Evolutionary conservation across 2,888 invertebrate genomes (phyloP), one percentile per base, ranked within the genome.

Genomic region (Eulithis prunata): DNA sequence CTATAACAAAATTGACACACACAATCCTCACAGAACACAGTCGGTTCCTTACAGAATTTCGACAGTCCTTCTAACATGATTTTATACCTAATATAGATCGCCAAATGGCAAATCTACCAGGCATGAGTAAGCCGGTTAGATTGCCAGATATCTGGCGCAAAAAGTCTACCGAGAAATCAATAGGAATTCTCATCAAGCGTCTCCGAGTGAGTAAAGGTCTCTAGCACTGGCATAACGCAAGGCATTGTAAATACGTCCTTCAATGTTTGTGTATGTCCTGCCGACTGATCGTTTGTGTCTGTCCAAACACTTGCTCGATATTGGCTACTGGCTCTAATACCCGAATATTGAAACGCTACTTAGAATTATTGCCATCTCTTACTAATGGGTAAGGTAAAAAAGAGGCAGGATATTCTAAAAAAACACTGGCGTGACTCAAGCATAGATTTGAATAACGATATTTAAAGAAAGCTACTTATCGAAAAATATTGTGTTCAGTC

Each of bases 81-180:
- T 72, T 71, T 71, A 71, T 77, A 71, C 83, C 79, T 86, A 78
- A 86, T 87, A 75, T 86, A 91, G 91, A 84, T 87, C 63, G 79
- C 83, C 83, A 84, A 78, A 64, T 64, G 64, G 64, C 64, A 54
- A 64, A 68, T 74, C 84, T 80, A 61, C 82, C 84, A 80, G 86
- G 82, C 78, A 80, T 78, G 80, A 82, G 80, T 85, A 89, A 86
- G 79, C 81, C 84, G 64, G 72, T 79, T 75, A 89, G 81, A 80
- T 81, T 92, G 74, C 91, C 92, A 78, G 90, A 90, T 64, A 78
- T 92, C 70, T 92, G 90, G 92, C 88, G 89, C 62, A 87, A 81
- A 83, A 90, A 90, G 75, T 86, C 89, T 66, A 78, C 86, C 76
- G 90, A 90, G 79, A 92, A 90, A 86, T 83, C 88, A 55, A 75